These are phyloP conservation scores for Cinara cedri DNA, from an alignment of 2,888 invertebrate species.

Conservation along the genomic window DNA sequence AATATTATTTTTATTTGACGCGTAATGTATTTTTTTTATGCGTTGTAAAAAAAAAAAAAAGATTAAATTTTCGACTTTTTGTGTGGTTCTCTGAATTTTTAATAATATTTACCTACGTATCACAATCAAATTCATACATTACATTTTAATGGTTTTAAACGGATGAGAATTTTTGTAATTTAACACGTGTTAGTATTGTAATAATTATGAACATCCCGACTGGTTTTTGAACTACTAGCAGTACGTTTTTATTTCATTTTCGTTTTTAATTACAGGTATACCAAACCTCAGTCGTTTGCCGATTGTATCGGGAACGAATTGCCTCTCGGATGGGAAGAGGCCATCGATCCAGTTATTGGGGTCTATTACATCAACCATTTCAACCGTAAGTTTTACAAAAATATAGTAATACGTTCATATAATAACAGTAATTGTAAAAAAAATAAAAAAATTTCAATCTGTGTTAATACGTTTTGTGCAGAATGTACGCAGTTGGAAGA, in stretches of 20 bases:
- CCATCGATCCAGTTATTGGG: conserved; percentile 91
- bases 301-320: conserved; percentile 97
- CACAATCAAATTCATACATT: too few species aligned
- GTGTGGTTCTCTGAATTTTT: too few species aligned
- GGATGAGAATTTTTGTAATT: conserved; percentile 1
- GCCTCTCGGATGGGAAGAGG: conserved; percentile 97
- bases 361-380: conserved; percentile 97
- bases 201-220: neutral
- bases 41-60: too few species aligned
- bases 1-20: too few species aligned
- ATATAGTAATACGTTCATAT: too few species aligned
- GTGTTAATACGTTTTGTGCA: conserved; percentile 65
- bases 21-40: too few species aligned
- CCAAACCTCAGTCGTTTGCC: conserved; percentile 95
- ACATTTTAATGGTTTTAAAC: neutral
- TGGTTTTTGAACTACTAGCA: neutral
- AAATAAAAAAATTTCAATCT: neutral
- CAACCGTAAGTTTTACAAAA: conserved; percentile 76
- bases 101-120: too few species aligned
- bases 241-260: neutral
- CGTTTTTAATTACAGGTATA: conserved; percentile 73
- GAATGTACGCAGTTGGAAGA: conserved; percentile 96
- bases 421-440: neutral
- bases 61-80: too few species aligned
- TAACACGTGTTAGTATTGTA: neutral